Evolutionary conservation across 37 sponge, comb jelly and placozoan genomes (phyloP), one percentile per base, ranked within the genome.

Genomic region (Chondrilla cf. caribensis): DNA sequence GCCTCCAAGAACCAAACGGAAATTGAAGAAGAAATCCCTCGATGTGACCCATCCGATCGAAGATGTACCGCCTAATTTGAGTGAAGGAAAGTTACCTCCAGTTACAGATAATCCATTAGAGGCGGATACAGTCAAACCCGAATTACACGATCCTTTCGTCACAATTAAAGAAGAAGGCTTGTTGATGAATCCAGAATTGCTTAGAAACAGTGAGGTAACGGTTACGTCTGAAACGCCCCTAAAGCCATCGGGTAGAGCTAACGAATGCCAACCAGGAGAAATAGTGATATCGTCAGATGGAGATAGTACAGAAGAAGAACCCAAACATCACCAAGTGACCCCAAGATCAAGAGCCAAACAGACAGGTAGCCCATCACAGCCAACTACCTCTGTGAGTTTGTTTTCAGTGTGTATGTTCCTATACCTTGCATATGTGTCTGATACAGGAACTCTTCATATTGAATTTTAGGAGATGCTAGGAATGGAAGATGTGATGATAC

Each of bases 401-500:
- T 47, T 11, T 47, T 47, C 9, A 47, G n/a, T n/a, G n/a, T n/a
- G n/a, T n/a, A n/a, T n/a, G n/a, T n/a, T n/a, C 51, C 11, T 47
- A 47, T 14, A 14, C 51, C 11, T 6, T 47, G 51, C 6, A 11
- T 14, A 47, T 47, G 51, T 47, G 6, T 47, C 9, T 47, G 51
- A 47, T 47, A 14, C 11, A 47, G 51, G 51, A 47, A 11, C 51
- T 14, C 51, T 47, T 47, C 6, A 47, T 47, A 47, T 14, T 47
- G 6, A 14, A 47, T 47, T 14, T 47, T 47, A 47, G 51, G 51
- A 47, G 6, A 47, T 47, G 51, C 51, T 47, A 70, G 91, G 91
- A 19, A 68, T 95, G 51, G 86, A 91, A 65, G 71, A 54, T 36
- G 86, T 83, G 18, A 84, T 89, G 67, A 82, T 96, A 11, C 90